Base-by-base conservation (phyloP, 2,113 vertebrate genomes). In the Nothocercus nigrocapillus region DNA sequence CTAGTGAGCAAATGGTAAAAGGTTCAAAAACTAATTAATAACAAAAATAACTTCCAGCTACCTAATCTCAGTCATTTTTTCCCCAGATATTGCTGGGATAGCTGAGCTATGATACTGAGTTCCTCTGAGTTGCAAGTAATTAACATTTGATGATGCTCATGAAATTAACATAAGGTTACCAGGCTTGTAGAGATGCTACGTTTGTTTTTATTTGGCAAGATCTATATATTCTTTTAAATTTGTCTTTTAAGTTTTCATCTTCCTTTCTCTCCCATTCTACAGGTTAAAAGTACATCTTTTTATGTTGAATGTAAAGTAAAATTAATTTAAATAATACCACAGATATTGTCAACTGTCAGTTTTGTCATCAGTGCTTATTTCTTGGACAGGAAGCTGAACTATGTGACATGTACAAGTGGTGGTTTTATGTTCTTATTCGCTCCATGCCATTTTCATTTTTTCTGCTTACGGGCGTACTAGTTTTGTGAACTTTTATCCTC, bases 401-500 rank as follows among this genome's bases (percentile, higher is more conserved):
- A n/a, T n/a, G 3, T 51, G 36, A 38, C 13, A 17, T 56, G 28
- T 30, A 30, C 42, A 15, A 28, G 32, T 68, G 7, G 20, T 47
- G 20, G 19, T 47, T 36, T 61, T 12, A 34, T 20, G 4, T 78
- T 74, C 47, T 4, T 34, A 22, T 47, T 11, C 18, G 36, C 42
- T 62, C 2, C 4, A 19, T 16, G 3, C 6, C 3, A 1, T 83
- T 77, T 87, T 70, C 3, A 1, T 83, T 77, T 87, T 70, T 40
- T 75, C 38, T 85, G 51, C 8, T 10, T 0, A 0, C 49, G 9
- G 25, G 19, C 25, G 4, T 40, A 45, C 30, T 21, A 69, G 2
- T 15, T 76, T 79, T 45, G 20, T 20, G 58, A 76, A 15, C 14
- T 7, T 13, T 59, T 49, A 7, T 72, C 36, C 4, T 79, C 7